These are phyloP conservation scores for Cyrtorhinus lividipennis DNA, from an alignment of 1,140 invertebrate genomes.

Conservation along the genomic window DNA sequence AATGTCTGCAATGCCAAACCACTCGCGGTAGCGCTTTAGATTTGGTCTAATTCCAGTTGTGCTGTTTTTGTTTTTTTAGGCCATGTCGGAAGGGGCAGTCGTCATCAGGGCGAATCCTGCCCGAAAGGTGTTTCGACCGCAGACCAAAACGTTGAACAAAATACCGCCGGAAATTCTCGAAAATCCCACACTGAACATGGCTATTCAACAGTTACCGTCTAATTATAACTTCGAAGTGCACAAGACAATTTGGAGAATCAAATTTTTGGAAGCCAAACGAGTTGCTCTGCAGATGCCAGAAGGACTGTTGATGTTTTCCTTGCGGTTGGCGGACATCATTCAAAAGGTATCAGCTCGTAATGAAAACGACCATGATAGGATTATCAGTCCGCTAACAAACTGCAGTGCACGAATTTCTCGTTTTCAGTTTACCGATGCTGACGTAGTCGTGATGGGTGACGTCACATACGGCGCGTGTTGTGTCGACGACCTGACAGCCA, in stretches of 20 bases:
- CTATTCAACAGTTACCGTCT: slow-evolving; percentile 58
- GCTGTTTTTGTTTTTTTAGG: too few species aligned
- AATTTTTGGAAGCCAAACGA: slow-evolving; percentile 59
- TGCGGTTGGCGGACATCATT: slow-evolving; percentile 87
- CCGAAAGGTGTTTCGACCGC: slow-evolving; percentile 60
- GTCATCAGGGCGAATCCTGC: slow-evolving; percentile 59
- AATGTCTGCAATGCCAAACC: too few species aligned
- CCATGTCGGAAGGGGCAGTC: slow-evolving; percentile 32
- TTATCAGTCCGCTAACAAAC: too few species aligned
- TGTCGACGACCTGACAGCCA: slow-evolving; percentile 94
- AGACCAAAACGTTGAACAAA: slow-evolving; percentile 50
- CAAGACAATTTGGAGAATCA: slow-evolving; percentile 95
- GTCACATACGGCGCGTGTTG: slow-evolving; percentile 99
- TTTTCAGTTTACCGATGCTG: slow-evolving; percentile 62
- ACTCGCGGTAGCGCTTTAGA: too few species aligned
- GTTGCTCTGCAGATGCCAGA: slow-evolving; percentile 97
- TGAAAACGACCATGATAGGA: too few species aligned
- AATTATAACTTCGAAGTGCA: slow-evolving; percentile 99
- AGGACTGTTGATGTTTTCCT: slow-evolving; percentile 81
- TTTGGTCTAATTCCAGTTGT: too few species aligned
- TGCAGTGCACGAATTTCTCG: too few species aligned
- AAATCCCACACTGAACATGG: slow-evolving; percentile 56
- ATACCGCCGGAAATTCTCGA: slow-evolving; percentile 73
- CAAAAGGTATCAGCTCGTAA: slow-evolving; percentile 47
- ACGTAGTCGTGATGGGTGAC: slow-evolving; percentile 97